Conservation (phyloP, 2,797 vertebrate species). For the Pseudochirops corinnae region DNA sequence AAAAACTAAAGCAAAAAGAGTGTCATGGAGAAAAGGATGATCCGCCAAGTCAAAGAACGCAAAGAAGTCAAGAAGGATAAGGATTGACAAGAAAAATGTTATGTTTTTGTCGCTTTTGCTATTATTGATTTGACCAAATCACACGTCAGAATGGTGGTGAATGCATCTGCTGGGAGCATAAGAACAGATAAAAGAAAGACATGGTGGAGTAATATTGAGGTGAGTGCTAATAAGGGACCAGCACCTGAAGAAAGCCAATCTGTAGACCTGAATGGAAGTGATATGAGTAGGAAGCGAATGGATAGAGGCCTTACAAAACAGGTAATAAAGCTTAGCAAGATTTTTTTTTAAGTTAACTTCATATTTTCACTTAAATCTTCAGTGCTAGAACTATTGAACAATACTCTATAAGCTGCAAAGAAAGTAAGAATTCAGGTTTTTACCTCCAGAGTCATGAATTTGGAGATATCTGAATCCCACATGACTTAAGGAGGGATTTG, state of each 20-base stretch:
- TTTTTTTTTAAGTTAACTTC: neutral
- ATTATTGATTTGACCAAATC: neutral
- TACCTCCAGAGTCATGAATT: neutral
- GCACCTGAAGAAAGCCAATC: neutral
- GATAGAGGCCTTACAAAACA: neutral
- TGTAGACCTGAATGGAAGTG: neutral
- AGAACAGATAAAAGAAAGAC: neutral
- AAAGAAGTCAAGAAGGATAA: neutral
- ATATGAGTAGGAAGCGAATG: neutral
- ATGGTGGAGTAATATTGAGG: neutral
- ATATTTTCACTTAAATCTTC: neutral
- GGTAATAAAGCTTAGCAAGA: neutral
- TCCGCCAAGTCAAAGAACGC: neutral
- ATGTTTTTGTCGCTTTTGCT: neutral
- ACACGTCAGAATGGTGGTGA: neutral
- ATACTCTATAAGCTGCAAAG: neutral
- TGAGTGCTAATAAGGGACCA: neutral
- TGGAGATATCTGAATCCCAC: neutral
- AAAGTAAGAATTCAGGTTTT: neutral
- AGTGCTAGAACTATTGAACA: neutral
- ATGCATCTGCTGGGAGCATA: neutral
- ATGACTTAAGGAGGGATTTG: neutral
- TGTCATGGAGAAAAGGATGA: neutral
- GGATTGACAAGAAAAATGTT: neutral
- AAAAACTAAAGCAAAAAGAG: neutral